phyloP scores from a whole-genome alignment of 2,888 invertebrate genomes.

The Ypsolopha sequella region DNA sequence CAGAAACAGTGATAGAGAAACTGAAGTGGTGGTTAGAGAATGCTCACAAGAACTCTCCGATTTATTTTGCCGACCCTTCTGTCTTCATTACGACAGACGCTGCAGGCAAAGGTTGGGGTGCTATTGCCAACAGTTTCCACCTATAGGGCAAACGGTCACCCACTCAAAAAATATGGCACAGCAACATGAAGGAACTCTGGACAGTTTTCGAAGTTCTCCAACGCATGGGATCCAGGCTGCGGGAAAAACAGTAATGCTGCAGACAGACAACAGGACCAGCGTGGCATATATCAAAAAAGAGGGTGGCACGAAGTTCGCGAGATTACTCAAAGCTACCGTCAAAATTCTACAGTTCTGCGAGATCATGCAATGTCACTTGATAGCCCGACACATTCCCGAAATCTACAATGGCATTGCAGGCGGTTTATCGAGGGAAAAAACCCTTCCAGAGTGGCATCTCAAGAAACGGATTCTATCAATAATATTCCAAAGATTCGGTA shows the following conservation, averaged over 20 bases:
- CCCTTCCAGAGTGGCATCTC: conserved; percentile 6
- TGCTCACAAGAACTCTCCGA: not conserved
- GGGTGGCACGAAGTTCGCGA: conserved; percentile 12
- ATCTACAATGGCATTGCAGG: conserved; percentile 8
- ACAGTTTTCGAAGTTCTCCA: conserved; percentile 6
- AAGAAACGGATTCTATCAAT: too few relatives aligned
- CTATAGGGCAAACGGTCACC: not conserved
- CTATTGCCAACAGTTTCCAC: not conserved
- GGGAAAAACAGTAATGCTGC: conserved; percentile 5
- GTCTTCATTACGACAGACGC: not conserved
- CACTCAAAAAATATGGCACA: conserved; percentile 10
- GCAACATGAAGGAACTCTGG: conserved; percentile 10
- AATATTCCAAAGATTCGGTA: conserved; percentile 2
- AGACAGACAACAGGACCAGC: conserved; percentile 13
- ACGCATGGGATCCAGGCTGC: not conserved
- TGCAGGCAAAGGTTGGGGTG: not conserved
- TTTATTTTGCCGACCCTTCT: not conserved
- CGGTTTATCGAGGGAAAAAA: conserved; percentile 4
- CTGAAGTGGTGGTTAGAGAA: conserved; percentile 1
- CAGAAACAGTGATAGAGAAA: not conserved
- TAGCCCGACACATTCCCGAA: conserved; percentile 4
- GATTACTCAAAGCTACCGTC: conserved; percentile 1
- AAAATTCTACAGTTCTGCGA: conserved; percentile 7
- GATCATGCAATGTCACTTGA: conserved; percentile 1
- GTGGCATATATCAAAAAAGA: conserved; percentile 14